Conservation (phyloP, 2,888 invertebrate genomes). For the Ischnura elegans region DNA sequence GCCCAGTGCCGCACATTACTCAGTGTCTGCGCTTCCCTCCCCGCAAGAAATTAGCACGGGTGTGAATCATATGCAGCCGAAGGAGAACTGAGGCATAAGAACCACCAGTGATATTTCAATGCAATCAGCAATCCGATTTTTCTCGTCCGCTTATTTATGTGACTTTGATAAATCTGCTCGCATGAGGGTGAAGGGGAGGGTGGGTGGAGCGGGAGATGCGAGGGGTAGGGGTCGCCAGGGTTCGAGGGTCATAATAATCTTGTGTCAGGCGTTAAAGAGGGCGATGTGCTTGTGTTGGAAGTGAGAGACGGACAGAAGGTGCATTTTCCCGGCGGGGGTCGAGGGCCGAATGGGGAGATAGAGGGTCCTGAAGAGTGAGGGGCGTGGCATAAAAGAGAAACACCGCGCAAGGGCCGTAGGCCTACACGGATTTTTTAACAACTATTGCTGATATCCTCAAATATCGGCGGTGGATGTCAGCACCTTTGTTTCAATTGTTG, state of each 20-base stretch:
- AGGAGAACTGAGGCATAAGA: slow-evolving; percentile 12
- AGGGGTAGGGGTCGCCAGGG: slow-evolving; percentile 38
- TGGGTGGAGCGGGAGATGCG: background rate
- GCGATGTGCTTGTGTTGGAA: background rate
- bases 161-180: slow-evolving; percentile 48
- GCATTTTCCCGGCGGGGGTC: slow-evolving; percentile 14
- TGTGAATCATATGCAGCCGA: slow-evolving; percentile 21
- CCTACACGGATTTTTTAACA: too few relatives aligned
- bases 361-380: background rate
- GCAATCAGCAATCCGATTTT: slow-evolving; percentile 52
- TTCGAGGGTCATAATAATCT: slow-evolving; percentile 56
- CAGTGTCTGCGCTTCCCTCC: background rate
- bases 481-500: too few relatives aligned
- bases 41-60: slow-evolving; percentile 24
- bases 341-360: background rate
- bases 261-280: slow-evolving; percentile 58
- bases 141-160: background rate
- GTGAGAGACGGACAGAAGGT: slow-evolving; percentile 27
- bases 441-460: too few relatives aligned
- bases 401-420: too few relatives aligned
- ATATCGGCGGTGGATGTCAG: too few relatives aligned
- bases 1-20: background rate
- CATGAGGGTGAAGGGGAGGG: background rate
- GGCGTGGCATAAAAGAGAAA: background rate
- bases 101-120: slow-evolving; percentile 55